Percentiles rank a stretch among this genome's conserved stretches.
phyloP scores from a whole-genome alignment of 2,888 invertebrate genomes.

The Acholoe squamosa region DNA sequence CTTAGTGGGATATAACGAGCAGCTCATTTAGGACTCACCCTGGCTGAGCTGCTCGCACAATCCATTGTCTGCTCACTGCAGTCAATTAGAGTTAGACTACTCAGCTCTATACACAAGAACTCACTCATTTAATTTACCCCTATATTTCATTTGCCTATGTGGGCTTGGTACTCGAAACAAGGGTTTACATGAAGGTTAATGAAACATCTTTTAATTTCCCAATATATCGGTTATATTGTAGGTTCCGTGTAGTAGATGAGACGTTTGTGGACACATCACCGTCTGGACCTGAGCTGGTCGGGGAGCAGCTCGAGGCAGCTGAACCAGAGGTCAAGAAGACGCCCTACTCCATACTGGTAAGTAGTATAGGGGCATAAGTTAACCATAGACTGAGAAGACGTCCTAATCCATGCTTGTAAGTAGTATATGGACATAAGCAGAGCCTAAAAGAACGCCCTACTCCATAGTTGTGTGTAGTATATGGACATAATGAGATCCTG shows the following conservation, averaged over 20 bases:
- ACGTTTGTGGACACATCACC: slow-evolving; percentile 95
- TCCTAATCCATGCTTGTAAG: slow-evolving; percentile 88
- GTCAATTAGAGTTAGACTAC: too few relatives aligned
- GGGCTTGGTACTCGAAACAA: too few relatives aligned
- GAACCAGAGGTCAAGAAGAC: slow-evolving; percentile 84
- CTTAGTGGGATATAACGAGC: background rate
- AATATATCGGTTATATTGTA: slow-evolving; percentile 83
- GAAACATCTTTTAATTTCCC: too few relatives aligned
- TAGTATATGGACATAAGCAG: slow-evolving; percentile 65
- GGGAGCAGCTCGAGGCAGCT: slow-evolving; percentile 85
- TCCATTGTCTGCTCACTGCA: background rate
- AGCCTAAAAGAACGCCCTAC: slow-evolving; percentile 87
- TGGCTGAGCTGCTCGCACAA: background rate
- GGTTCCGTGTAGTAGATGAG: slow-evolving; percentile 95
- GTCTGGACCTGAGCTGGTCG: slow-evolving; percentile 83
- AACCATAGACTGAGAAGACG: slow-evolving; percentile 84
- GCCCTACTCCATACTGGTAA: slow-evolving; percentile 87
- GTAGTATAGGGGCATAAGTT: slow-evolving; percentile 73
- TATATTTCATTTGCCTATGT: too few relatives aligned
- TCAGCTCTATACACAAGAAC: too few relatives aligned
- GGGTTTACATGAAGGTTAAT: too few relatives aligned
- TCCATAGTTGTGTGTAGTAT: slow-evolving; percentile 86
- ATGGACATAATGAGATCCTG: too few relatives aligned
- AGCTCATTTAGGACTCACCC: background rate
- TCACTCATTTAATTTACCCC: too few relatives aligned